Evolutionary conservation across 1,140 invertebrate genomes (phyloP).

Genomic region (Anoplophora glabripennis): DNA sequence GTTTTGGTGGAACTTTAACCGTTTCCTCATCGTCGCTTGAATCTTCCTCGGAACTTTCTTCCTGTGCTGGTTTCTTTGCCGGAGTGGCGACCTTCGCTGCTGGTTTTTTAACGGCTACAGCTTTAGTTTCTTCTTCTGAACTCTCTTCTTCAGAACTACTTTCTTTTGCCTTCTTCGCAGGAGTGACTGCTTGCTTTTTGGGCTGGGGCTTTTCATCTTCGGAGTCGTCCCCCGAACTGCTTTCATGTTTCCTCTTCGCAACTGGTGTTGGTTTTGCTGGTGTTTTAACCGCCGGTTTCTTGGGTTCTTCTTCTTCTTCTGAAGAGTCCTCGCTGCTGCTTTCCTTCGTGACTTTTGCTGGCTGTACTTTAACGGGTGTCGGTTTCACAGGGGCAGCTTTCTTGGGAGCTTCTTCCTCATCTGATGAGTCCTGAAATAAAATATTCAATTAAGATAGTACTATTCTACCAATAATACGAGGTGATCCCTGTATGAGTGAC

Average conservation of each 20-base stretch:
- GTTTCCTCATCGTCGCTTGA: constrained; percentile 23
- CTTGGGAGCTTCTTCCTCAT: not conserved
- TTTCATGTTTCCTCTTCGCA: constrained; percentile 24
- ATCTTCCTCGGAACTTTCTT: constrained; percentile 20
- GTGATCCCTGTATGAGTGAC: not conserved
- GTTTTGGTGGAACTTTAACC: constrained; percentile 8
- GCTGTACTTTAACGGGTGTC: constrained; percentile 1
- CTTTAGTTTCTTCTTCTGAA: constrained; percentile 5
- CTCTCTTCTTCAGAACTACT: constrained; percentile 40
- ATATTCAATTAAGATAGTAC: not conserved
- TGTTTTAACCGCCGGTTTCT: constrained; percentile 7
- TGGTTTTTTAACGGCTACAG: constrained; percentile 25
- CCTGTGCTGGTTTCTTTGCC: constrained; percentile 5
- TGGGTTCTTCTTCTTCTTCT: constrained; percentile 4
- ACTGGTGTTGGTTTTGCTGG: constrained; percentile 16
- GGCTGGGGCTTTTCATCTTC: constrained; percentile 19
- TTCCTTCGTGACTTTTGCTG: not conserved
- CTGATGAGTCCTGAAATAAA: not conserved
- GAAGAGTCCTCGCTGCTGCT: not conserved
- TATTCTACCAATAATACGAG: not conserved
- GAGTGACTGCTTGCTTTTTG: constrained; percentile 10
- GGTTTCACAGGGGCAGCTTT: not conserved
- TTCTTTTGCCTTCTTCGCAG: constrained; percentile 17
- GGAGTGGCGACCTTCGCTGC: not conserved
- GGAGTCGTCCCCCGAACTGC: constrained; percentile 28